phyloP scores from a whole-genome alignment of 2,888 invertebrate species.

The Andrena praecox region DNA sequence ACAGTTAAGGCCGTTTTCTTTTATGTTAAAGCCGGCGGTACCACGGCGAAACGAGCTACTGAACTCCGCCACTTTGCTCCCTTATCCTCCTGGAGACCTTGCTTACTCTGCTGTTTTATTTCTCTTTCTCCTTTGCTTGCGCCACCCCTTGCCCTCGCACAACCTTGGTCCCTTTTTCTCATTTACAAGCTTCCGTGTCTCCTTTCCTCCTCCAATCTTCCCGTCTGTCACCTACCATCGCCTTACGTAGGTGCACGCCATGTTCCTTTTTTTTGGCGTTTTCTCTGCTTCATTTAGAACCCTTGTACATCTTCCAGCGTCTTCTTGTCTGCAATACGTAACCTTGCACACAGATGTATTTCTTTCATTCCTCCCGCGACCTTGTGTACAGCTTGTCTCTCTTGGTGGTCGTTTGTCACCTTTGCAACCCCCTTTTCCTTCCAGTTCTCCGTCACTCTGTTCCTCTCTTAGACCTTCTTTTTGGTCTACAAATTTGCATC shows the following conservation, averaged over 20 bases:
- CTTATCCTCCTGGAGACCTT: conserved; percentile 55
- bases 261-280: background rate
- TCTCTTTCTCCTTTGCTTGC: conserved; percentile 6
- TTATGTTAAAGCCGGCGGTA: conserved; percentile 67
- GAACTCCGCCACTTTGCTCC: conserved; percentile 55
- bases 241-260: background rate
- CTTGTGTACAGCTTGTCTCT: too few relatives aligned
- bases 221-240: background rate
- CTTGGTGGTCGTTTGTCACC: too few relatives aligned
- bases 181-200: background rate
- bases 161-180: background rate
- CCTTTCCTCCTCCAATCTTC: background rate
- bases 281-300: background rate
- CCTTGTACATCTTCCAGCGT: background rate
- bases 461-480: too few relatives aligned
- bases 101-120: conserved; percentile 55
- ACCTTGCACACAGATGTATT: background rate
- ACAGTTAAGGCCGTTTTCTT: conserved; percentile 65
- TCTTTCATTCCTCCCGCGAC: too few relatives aligned
- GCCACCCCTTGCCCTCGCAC: background rate
- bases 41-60: conserved; percentile 65
- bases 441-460: background rate
- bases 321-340: background rate
- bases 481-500: background rate
- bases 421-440: conserved; percentile 11